Conservation (phyloP, 2,888 invertebrate species). For the Cynaeus angustus region DNA sequence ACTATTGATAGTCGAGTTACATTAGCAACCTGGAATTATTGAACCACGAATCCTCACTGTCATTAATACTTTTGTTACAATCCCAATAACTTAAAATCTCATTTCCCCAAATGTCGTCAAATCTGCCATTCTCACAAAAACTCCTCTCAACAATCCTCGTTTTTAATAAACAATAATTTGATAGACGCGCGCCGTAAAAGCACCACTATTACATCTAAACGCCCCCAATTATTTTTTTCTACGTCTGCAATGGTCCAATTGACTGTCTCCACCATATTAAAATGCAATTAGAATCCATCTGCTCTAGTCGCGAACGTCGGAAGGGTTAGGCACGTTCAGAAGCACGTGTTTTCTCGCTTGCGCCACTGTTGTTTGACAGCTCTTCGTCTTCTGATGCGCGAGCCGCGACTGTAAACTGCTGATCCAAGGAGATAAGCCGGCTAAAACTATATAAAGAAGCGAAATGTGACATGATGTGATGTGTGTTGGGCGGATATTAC, state of each 20-base stretch:
- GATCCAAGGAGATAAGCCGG: conserved; percentile 56
- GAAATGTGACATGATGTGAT: conserved; percentile 62
- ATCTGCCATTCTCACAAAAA: too few relatives aligned
- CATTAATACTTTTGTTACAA: too few relatives aligned
- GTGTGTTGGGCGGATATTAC: conserved; percentile 50
- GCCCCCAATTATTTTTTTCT: conserved; percentile 20
- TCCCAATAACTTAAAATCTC: too few relatives aligned
- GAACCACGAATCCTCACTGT: too few relatives aligned
- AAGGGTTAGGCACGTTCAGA: conserved; percentile 58
- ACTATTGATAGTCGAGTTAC: conserved; percentile 5
- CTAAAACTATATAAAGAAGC: conserved; percentile 57
- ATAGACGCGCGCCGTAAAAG: conserved; percentile 23
- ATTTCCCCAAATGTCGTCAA: too few relatives aligned
- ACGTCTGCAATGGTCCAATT: conserved; percentile 32
- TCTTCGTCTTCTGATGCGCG: conserved; percentile 42
- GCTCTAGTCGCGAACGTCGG: conserved; percentile 49
- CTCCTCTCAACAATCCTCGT: neutral
- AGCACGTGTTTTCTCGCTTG: conserved; percentile 53
- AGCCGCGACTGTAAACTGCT: conserved; percentile 51
- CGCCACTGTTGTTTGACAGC: conserved; percentile 25
- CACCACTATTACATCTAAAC: conserved; percentile 17
- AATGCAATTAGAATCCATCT: conserved; percentile 58
- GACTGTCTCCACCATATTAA: conserved; percentile 56
- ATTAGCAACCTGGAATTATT: too few relatives aligned
- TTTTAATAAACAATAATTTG: conserved; percentile 25